Base-by-base conservation (phyloP, 2,888 invertebrate species). In the Nasonovia ribisnigri region DNA sequence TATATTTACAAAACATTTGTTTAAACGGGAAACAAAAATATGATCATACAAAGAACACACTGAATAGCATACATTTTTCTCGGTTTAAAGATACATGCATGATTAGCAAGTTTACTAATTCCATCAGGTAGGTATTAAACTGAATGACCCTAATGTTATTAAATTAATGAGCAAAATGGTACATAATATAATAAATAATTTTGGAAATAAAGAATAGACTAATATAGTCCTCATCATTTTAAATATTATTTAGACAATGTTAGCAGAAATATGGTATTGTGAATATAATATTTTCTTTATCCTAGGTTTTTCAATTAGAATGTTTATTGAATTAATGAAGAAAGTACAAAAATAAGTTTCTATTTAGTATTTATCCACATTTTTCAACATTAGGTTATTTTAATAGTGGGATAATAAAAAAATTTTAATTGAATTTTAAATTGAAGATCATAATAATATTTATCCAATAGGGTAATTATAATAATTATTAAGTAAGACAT, bases 141-240 rank as follows among this genome's bases (percentile, higher is more conserved):
- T 87, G 60, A 91, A 91, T 26, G 86, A 92, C 48, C 86, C 43
- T 60, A 91, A 60, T 86, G 60, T 88, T 88, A 92, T 43, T 87
- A 51, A 89, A 84, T 89, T 93, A 93, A 93, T 93, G 93, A 93
- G 93, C 93, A 93, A 93, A 89, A 93, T 57, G 84, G 93, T 93
- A 89, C 36, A 93, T n/a, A 88, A 89, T n/a, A 88, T 67, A 57
- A 51, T 26, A 48, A 87, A 87, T 26, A 48, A 90, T 77, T 91
- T 91, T 60, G n/a, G 16, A 84, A 91, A 36, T 51, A 84, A 43
- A 54, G 20, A 20, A 36, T 48, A 67, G 48, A 42, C 42, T 84
- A n/a, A 84, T 90, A 77, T 48, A 90, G 24, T 36, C 90, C 77
- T 90, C 11, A 84, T 84, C 3, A 20, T 60, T 92, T 67, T 48